Conservation (phyloP, 2,797 vertebrate genomes). For the Pseudopleuronectes americanus region DNA sequence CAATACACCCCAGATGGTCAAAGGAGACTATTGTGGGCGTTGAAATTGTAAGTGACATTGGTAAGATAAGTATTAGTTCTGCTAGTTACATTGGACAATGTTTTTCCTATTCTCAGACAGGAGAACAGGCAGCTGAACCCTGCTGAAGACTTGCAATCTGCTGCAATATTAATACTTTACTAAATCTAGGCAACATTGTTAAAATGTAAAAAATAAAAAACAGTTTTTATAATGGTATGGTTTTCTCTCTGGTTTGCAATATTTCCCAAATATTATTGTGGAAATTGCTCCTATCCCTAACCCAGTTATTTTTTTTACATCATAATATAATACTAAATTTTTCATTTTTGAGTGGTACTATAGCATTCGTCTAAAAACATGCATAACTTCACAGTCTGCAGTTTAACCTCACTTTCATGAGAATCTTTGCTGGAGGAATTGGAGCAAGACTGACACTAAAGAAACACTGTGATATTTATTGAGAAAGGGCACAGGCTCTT, state of each 20-base stretch:
- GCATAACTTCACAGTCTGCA: too few relatives aligned
- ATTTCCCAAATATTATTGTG: too few relatives aligned
- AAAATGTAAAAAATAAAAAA: background rate
- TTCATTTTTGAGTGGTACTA: background rate
- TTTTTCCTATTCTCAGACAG: slow-evolving; percentile 1
- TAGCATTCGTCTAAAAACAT: background rate
- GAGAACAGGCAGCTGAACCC: background rate
- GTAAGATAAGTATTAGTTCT: background rate
- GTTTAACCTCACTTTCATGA: too few relatives aligned
- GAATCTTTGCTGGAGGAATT: too few relatives aligned
- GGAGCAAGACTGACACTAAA: too few relatives aligned
- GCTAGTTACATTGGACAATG: background rate
- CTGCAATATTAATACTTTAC: background rate
- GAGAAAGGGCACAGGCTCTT: background rate
- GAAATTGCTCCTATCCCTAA: background rate
- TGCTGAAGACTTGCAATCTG: slow-evolving; percentile 2
- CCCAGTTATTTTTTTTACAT: background rate
- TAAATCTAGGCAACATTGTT: background rate
- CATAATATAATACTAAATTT: background rate
- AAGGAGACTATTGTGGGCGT: background rate
- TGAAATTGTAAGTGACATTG: background rate
- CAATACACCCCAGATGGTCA: background rate
- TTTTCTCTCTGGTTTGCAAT: too few relatives aligned
- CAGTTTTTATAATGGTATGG: background rate
- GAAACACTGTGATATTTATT: too few relatives aligned